phyloP scores from a whole-genome alignment of 2,797 vertebrate genomes.

The Channallabes apus region DNA sequence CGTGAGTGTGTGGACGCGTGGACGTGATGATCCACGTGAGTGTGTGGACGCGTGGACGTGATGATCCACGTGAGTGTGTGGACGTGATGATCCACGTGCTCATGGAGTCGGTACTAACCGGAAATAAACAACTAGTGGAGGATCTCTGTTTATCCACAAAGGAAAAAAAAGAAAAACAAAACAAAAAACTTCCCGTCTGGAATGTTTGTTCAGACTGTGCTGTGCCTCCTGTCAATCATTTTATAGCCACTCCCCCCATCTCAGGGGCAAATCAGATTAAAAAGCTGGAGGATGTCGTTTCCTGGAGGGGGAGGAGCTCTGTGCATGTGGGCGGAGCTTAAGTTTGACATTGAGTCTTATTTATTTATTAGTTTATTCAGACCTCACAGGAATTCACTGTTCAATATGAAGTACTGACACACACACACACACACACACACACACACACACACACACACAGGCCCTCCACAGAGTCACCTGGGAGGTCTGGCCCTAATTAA shows the following conservation, averaged over 20 bases:
- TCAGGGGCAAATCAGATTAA: not conserved
- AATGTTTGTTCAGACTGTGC: too few relatives aligned
- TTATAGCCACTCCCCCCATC: not conserved
- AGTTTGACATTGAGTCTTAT: not conserved
- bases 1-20: too few relatives aligned
- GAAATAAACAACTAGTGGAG: too few relatives aligned
- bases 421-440: slow-evolving; percentile 18
- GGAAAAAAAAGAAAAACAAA: too few relatives aligned
- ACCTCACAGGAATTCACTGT: slow-evolving; percentile 12
- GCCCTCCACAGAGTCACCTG: slow-evolving; percentile 72
- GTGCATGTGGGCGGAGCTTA: not conserved
- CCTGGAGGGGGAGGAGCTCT: not conserved
- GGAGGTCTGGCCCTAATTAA: slow-evolving; percentile 73
- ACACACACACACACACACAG: slow-evolving; percentile 36
- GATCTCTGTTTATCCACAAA: too few relatives aligned
- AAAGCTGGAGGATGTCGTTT: not conserved
- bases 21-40: too few relatives aligned
- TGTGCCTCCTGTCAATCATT: not conserved
- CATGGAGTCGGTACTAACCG: too few relatives aligned
- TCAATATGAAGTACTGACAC: not conserved
- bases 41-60: too few relatives aligned
- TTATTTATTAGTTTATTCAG: slow-evolving; percentile 6
- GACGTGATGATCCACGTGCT: too few relatives aligned
- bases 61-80: too few relatives aligned
- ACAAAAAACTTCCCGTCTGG: too few relatives aligned